Evolutionary conservation across 2,113 vertebrate genomes (phyloP).

Genomic region (Dunckerocampus dactyliophorus): DNA sequence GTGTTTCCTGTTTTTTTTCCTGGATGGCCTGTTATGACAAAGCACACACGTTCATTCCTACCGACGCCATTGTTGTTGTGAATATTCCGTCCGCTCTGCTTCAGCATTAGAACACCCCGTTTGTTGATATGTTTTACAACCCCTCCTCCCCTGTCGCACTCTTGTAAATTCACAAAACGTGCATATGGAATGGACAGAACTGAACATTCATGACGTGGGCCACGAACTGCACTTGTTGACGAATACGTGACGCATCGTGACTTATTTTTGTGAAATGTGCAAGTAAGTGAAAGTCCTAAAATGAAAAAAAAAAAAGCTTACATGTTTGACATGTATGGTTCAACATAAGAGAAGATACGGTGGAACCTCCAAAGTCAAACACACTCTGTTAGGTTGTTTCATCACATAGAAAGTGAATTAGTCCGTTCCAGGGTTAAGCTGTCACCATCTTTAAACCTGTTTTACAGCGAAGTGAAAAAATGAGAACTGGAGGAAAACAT

Average conservation of each 20-base stretch:
- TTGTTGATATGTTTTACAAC: constrained; percentile 40
- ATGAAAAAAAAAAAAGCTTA: too few species aligned
- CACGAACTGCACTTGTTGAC: constrained; percentile 28
- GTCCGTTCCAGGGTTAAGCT: too few species aligned
- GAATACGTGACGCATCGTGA: constrained; percentile 51
- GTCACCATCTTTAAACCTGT: too few species aligned
- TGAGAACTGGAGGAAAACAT: too few species aligned
- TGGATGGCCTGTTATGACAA: constrained; percentile 54
- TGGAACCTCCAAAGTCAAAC: too few species aligned
- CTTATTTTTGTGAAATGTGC: constrained; percentile 62
- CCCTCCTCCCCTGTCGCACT: constrained; percentile 24
- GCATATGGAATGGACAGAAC: constrained; percentile 41
- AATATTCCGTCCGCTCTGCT: constrained; percentile 29
- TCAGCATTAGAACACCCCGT: constrained; percentile 16
- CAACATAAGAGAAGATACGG: too few species aligned
- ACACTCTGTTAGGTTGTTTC: too few species aligned
- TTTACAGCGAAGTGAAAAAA: too few species aligned
- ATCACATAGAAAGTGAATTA: too few species aligned
- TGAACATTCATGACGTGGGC: constrained; percentile 45
- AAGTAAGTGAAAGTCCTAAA: constrained; percentile 49
- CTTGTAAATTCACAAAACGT: constrained; percentile 55
- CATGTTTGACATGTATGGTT: too few species aligned
- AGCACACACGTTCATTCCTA: constrained; percentile 60
- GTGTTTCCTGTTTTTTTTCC: constrained; percentile 56
- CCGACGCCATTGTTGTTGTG: constrained; percentile 48